Evolutionary conservation across 2,113 vertebrate genomes (phyloP).

Genomic region (Pygathrix nemaeus): DNA sequence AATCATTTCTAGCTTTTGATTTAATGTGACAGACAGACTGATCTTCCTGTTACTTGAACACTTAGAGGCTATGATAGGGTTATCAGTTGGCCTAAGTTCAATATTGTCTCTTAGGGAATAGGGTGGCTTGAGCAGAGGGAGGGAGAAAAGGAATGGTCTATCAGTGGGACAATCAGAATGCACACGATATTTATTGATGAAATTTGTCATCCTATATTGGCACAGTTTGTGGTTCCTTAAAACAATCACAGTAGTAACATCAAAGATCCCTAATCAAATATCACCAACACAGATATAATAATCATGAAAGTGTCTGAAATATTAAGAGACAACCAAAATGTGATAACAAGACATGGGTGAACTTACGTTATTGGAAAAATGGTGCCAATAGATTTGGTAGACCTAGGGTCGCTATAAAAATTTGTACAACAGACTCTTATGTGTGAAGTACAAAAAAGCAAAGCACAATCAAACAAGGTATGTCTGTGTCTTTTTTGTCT

Average conservation of each 20-base stretch:
- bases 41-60: not conserved
- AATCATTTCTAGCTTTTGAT: not conserved
- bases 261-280: not conserved
- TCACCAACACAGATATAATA: not conserved
- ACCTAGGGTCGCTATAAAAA: not conserved
- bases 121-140: not conserved
- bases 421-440: too few species aligned
- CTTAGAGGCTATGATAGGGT: not conserved
- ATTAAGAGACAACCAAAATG: not conserved
- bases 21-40: not conserved
- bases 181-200: not conserved
- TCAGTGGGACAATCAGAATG: too few species aligned
- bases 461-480: not conserved
- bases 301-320: not conserved
- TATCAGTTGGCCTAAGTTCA: not conserved
- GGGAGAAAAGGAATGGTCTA: too few species aligned
- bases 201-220: not conserved
- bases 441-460: not conserved
- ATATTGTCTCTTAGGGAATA: not conserved
- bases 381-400: not conserved
- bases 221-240: not conserved
- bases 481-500: not conserved
- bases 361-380: not conserved
- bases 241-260: not conserved
- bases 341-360: not conserved